Base-by-base conservation (phyloP, 2,113 vertebrate species). In the Galemys pyrenaicus region DNA sequence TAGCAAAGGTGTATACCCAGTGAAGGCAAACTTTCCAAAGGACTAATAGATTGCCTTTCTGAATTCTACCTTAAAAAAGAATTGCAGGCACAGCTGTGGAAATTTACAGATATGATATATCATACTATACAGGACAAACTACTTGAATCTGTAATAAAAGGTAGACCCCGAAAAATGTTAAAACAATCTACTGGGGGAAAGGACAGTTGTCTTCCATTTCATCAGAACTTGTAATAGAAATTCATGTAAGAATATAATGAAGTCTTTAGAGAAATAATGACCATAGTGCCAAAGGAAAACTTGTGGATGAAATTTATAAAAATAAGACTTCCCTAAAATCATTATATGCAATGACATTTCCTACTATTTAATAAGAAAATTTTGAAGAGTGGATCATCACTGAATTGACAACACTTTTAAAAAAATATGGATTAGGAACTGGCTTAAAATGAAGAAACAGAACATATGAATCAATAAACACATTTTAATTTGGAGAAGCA, bases 41-140 rank as follows among this genome's bases (percentile, higher is more conserved):
- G 32, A 74, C 81, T 92, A 85, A 92, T 67, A 62, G 39, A 94
- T 88, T n/a, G 32, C 85, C 81, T 81, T 41, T 86, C 86, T 86
- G 78, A 95, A 86, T 74, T 91, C 85, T 44, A 35, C 84, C 89
- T 80, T 54, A 92, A 87, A 95, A 44, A 94, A 79, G 74, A 89
- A 89, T 49, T 70, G 9, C 49, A 83, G 4, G 37, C 5, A 70
- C 62, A 88, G 60, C 67, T 56, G 26, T 80, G 81, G 62, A 89
- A 95, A 87, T 51, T 80, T 70, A 60, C 54, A 87, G 65, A 70
- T 26, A 30, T 3, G 13, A n/a, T 37, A 5, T 82, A 93, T 92
- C 37, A 39, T 37, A 96, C 39, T 35, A 20, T 30, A 60, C 75
- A 44, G 54, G 32, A 77, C 39, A 82, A 84, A 90, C 44, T 46